Percentiles rank a stretch among this genome's conserved stretches.
Evolutionary conservation across 2,113 vertebrate species (phyloP).

Genomic region (western clawed frog (Xenopus tropicalis)): UCB_Xtro_10.0 CM004449.2:116816501-116817000

Average conservation of each 20-base stretch:
- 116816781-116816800: constrained; percentile 39
- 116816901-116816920: no score
- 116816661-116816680: no score
- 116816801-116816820: constrained; percentile 31
- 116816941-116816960: neutral
- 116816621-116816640: neutral
- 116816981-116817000: no score
- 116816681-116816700: constrained; percentile 8
- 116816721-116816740: constrained; percentile 31
- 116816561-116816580: no score
- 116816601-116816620: neutral
- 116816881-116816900: constrained; percentile 6
- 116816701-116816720: constrained; percentile 26
- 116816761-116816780: constrained; percentile 7
- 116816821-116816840: constrained; percentile 34
- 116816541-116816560: no score
- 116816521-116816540: no score
- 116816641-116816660: neutral
- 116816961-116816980: no score
- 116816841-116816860: constrained; percentile 20
- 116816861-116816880: constrained; percentile 7
- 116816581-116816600: no score
- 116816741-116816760: constrained; percentile 34
- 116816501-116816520: no score
- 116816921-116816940: neutral